Base-by-base conservation (phyloP, 2,797 vertebrate genomes). In the Oryzias sinensis region DNA sequence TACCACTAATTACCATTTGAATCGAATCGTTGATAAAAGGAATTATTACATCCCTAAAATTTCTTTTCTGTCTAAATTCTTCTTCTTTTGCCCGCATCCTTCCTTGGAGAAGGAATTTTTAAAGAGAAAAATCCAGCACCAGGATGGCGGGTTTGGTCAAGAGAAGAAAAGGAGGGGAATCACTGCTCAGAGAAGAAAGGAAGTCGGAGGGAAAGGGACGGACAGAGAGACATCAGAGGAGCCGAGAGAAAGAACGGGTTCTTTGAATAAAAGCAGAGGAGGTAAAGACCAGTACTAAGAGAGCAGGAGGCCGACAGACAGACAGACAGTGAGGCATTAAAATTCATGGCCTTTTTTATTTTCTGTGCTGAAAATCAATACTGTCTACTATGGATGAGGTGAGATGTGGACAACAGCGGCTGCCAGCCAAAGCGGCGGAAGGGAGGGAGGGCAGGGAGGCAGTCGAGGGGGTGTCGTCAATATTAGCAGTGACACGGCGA, bases 341-440 rank as follows among this genome's bases (percentile, higher is more conserved):
- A 92, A 93, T 93, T 93, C 91, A 93, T 93, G 90, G 88, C 79
- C 88, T 92, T 92, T 92, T 92, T 92, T 92, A 92, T 91, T 92
- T 91, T 91, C 88, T 72, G 77, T 80, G 87, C 88, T 90, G 89
- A 92, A 90, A 93, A 93, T 93, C 91, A 91, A 93, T 93, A 91
- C 88, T 83, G 91, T 91, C 90, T 92, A 90, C 88, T 91, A 90
- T 91, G 90, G 88, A 92, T 90, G 90, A 91, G 90, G 90, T 91
- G 90, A 90, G 89, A 87, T 88, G 89, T 90, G 91, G 90, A 91
- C 91, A 91, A 90, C 87, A 90, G 84, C 60, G 72, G 86, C 84
- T 89, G 87, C 74, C 51, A 82, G 87, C 85, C 83, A 78, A 80
- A 75, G 81, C 72, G 61, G 70, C 47, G 68, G 71, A 64, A 20